Base-by-base conservation (phyloP, 2,797 vertebrate species). In the Allobates femoralis region DNA sequence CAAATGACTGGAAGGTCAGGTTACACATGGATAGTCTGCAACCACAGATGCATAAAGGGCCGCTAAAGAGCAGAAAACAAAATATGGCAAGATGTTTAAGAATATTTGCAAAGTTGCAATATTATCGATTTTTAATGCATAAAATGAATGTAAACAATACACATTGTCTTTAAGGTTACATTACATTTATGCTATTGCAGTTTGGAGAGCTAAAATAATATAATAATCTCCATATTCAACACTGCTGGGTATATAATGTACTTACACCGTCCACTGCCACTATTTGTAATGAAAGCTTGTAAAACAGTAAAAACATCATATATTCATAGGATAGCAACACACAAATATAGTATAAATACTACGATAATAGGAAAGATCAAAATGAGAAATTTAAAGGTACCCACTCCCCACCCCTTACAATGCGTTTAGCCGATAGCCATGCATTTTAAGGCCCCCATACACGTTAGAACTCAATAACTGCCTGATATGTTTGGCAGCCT, bases 201-300 rank as follows among this genome's bases (percentile, higher is more conserved):
- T n/a, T 60, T 60, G 3, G 19, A 64, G 14, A 15, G 16, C 41
- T n/a, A 26, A 28, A 26, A 11, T 14, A 69, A 0, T 14, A 74
- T 26, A 74, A 4, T n/a, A 26, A 74, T n/a, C 1, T 46, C 3
- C 26, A 16, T 5, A 74, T 50, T 37, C 41, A 26, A 10, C 5
- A 23, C 19, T 66, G 16, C 26, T 64, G 16, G 23, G 11, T 34
- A 12, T 18, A 30, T 41, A n/a, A 1, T 75, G 58, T 88, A 89
- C 85, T 89, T 81, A 87, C 51, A 74, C 67, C 62, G 34, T 84
- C 85, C 37, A 41, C 41, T 53, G 88, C 66, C 82, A 21, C 26
- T 79, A 82, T 19, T 86, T 67, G 64, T 46, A 90, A n/a, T 37
- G 83, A 77, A 89, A 86, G 85, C 84, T 86, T 89, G 79, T 10